phyloP scores from a whole-genome alignment of 2,113 vertebrate species.

The Ammospiza nelsoni region DNA sequence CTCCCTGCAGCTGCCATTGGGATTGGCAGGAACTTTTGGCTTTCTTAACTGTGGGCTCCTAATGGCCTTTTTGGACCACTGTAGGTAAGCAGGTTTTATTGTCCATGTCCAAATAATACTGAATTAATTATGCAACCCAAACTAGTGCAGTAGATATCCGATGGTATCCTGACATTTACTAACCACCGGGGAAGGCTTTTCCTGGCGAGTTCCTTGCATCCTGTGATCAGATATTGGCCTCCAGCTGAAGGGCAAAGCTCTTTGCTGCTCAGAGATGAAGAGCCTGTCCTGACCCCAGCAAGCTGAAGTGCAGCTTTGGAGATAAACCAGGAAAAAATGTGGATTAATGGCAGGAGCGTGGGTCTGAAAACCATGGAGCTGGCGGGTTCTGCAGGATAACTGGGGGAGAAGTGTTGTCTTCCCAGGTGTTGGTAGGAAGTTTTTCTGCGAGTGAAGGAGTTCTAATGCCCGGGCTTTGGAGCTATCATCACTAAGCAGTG shows the following conservation, averaged over 20 bases:
- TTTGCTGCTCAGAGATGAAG: neutral
- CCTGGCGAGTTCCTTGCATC: neutral
- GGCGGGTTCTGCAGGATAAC: neutral
- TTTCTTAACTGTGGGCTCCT: constrained; percentile 43
- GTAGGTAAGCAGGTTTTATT: constrained; percentile 33
- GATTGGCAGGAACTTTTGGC: constrained; percentile 32
- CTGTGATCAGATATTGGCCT: rapidly evolving
- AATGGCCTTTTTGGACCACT: constrained; percentile 45
- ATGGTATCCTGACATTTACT: neutral
- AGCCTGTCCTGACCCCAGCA: neutral
- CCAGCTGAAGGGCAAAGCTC: neutral
- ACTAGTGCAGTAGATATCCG: neutral
- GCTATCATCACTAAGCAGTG: neutral
- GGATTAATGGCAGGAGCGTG: neutral
- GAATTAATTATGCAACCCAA: constrained; percentile 24
- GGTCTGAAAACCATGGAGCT: rapidly evolving
- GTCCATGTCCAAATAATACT: neutral
- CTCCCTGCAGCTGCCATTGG: neutral
- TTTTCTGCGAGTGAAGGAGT: neutral
- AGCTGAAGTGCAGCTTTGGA: neutral
- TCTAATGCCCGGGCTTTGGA: neutral
- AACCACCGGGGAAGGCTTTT: neutral
- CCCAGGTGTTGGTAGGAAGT: neutral
- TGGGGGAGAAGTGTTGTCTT: neutral
- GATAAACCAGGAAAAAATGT: neutral